A percentile compares a stretch with the other conserved stretches of the same genome.
Evolutionary conservation across 2,888 invertebrate species (phyloP).

Genomic region (Zele albiditarsus): DNA sequence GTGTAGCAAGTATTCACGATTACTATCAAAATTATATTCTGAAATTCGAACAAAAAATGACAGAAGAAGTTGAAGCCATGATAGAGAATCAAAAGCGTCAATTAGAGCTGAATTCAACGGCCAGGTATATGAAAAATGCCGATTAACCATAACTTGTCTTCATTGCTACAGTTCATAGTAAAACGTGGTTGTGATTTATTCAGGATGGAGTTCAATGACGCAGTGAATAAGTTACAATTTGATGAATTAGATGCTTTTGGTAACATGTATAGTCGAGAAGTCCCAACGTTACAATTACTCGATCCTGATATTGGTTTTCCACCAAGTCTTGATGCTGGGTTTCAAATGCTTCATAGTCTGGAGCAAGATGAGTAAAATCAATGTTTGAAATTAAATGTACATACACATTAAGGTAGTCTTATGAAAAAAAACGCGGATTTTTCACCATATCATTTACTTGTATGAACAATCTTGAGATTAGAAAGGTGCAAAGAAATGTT

Average conservation of each 20-base stretch:
- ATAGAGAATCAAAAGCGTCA: conserved; percentile 63
- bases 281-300: conserved; percentile 68
- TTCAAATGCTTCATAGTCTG: conserved; percentile 79
- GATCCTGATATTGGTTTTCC: conserved; percentile 71
- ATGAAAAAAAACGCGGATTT: neutral
- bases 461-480: too few species aligned
- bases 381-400: conserved; percentile 4
- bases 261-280: conserved; percentile 65
- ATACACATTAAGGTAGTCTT: conserved; percentile 11
- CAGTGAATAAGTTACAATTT: conserved; percentile 65
- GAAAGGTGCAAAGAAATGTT: too few species aligned
- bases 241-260: conserved; percentile 69
- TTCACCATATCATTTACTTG: neutral
- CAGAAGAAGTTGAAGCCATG: conserved; percentile 61
- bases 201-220: conserved; percentile 69
- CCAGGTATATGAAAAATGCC: conserved; percentile 55
- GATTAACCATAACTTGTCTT: neutral
- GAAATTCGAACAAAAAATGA: conserved; percentile 64
- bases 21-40: conserved; percentile 75
- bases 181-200: conserved; percentile 16
- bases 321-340: conserved; percentile 78
- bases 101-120: conserved; percentile 61
- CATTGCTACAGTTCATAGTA: too few species aligned
- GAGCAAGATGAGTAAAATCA: conserved; percentile 75
- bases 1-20: conserved; percentile 75